These are phyloP conservation scores for Ivindomyrus marchei DNA, from an alignment of 2,113 vertebrate species.

Conservation along the genomic window DNA sequence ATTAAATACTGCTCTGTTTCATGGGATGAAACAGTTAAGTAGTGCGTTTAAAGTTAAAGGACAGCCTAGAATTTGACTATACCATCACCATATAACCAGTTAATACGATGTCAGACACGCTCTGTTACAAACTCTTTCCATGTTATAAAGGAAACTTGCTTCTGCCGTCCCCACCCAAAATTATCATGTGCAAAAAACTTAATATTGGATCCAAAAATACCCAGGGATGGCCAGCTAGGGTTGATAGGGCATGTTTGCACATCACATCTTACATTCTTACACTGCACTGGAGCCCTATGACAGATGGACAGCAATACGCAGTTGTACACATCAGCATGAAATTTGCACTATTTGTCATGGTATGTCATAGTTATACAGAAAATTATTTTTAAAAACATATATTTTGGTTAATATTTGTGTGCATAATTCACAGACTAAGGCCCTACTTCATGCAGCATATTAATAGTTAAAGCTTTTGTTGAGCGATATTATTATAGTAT, in stretches of 20 bases:
- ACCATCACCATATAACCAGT: too few species aligned
- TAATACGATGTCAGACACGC: too few species aligned
- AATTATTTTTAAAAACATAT: background rate
- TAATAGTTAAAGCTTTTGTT: background rate
- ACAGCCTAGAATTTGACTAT: too few species aligned
- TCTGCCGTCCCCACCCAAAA: background rate
- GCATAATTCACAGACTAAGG: background rate
- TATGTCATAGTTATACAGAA: background rate
- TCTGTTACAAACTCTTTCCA: too few species aligned
- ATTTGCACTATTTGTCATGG: background rate
- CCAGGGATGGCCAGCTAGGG: background rate
- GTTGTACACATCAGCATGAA: background rate
- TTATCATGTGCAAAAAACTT: background rate
- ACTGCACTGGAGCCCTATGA: background rate
- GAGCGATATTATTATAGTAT: background rate
- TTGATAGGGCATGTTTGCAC: background rate
- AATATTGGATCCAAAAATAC: background rate
- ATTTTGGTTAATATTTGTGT: background rate
- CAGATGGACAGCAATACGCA: background rate
- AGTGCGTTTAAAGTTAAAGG: too few species aligned
- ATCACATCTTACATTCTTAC: background rate
- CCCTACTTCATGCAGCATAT: background rate
- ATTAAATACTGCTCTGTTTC: too few species aligned
- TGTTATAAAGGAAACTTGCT: too few species aligned
- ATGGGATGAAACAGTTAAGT: too few species aligned